Evolutionary conservation across 2,888 invertebrate genomes (phyloP), one percentile per base, ranked within the genome.

Genomic region (Abrostola triplasia): DNA sequence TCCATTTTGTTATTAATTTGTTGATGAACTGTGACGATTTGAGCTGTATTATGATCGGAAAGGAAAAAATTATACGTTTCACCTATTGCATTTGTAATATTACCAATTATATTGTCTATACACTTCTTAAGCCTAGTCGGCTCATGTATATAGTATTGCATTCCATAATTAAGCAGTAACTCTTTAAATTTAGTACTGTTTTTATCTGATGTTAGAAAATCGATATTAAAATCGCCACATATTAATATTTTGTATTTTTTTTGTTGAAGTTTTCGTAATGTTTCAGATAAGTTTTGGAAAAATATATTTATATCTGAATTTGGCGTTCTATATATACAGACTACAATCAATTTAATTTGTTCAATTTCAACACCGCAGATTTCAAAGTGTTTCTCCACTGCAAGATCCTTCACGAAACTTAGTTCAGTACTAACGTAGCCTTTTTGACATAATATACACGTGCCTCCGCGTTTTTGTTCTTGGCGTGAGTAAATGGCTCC

Each of bases 381-480:
- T 12, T 49, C 52, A 38, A 47, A 59, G 11, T 59, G 42, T 52
- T 59, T 59, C 5, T 59, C 59, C 6, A 35, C 11, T 8, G 51
- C 49, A 37, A 52, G 11, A 1, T 44, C 52, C 5, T 51, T 42
- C 36, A 36, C 6, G 11, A 42, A 0, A 49, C 24, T 35, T 38
- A 60, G 11, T 49, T 53, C 41, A 36, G 49, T 54, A 36, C 60
- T 53, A 13, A 13, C 11, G n/a, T 51, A 48, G 12, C 47, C 38
- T 13, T 47, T 44, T 47, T 47, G 36, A 35, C 59, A 59, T 11
- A 59, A 11, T 44, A 59, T 59, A 47, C 59, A 59, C 12, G 59
- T 11, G 9, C 59, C 59, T 37, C 59, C 59, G 5, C 59, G 59
- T 10, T 9, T 7, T 47, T 59, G 47, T 11, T 47, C 36, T 13